phyloP scores from a whole-genome alignment of 2,888 invertebrate genomes.

The Dolichopus griseipennis region DNA sequence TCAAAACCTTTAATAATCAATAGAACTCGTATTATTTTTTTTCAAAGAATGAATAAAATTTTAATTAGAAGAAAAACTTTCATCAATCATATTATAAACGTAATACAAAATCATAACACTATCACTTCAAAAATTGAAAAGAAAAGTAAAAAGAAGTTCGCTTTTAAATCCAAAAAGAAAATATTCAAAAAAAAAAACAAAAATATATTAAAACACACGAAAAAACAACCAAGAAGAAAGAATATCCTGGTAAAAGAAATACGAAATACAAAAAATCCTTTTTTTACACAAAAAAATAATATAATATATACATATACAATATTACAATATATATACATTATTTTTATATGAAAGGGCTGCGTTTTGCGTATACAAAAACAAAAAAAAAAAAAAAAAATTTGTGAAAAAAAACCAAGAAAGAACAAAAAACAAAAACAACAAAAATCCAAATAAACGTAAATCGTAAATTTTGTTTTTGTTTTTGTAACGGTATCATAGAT shows the following conservation, averaged over 20 bases:
- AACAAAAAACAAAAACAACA: background rate
- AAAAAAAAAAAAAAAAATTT: background rate
- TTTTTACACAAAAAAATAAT: slow-evolving; percentile 14
- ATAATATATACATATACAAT: too few species aligned
- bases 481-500: slow-evolving; percentile 23
- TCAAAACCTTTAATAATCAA: too few species aligned
- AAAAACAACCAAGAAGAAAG: slow-evolving; percentile 8
- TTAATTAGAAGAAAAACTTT: too few species aligned
- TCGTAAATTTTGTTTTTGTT: slow-evolving; percentile 12
- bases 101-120: too few species aligned
- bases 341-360: slow-evolving; percentile 4
- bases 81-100: too few species aligned
- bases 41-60: too few species aligned
- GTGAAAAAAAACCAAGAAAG: too few species aligned
- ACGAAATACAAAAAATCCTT: slow-evolving; percentile 21
- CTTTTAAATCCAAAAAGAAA: background rate
- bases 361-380: background rate
- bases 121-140: too few species aligned
- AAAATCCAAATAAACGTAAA: slow-evolving; percentile 21
- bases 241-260: slow-evolving; percentile 20
- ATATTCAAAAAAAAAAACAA: background rate
- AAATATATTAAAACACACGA: too few species aligned
- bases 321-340: too few species aligned
- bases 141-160: too few species aligned
- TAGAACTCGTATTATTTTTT: too few species aligned